Evolutionary conservation across 2,113 vertebrate species (phyloP), one percentile per base, ranked within the genome.

Genomic region (Panthera tigris): DNA sequence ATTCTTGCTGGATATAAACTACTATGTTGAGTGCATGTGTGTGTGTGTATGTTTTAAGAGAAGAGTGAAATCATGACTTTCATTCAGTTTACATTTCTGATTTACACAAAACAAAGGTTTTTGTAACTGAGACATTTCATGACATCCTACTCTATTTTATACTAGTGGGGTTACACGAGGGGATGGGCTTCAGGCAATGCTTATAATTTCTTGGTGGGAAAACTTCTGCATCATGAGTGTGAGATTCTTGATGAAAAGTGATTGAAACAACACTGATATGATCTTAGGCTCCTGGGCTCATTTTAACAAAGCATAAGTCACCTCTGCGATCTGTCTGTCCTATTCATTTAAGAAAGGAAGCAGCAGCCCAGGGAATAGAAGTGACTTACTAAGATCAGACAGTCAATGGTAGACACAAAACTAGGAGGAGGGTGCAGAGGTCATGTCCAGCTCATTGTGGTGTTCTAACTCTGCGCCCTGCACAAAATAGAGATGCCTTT

Each of bases 1-100:
- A 97, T 39, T 68, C 36, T 96, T 92, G 7, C 74, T 95, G 74
- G 61, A 88, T 73, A 50, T 52, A 87, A 96, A 96, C 68, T 73
- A 85, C 33, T 74, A 69, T 73, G 87, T 4, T 82, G 31, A 89
- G 13, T 89, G 65, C n/a, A 9, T 21, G 14, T 68, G 27, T 14
- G 25, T 79, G 31, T 91, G 21, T 55, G 89, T 39, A 48, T 50
- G 92, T 92, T 76, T 66, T n/a, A 80, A 55, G 68, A 80, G 45
- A 84, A 97, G 31, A 13, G 3, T 96, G 65, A 76, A 74, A 76
- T 92, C 45, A 79, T 94, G 41, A 73, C 52, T 87, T 86, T 88
- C 52, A 80, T 87, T 93, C 45, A 63, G 39, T 66, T 97, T 95
- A 92, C 27, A 65, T 83, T 96, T 97, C 27, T 83, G 25, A 69